A percentile compares a stretch with the other conserved stretches of the same genome.
Conservation (phyloP, 1,140 invertebrate genomes). For the Drosophila sturtevanti region DNA sequence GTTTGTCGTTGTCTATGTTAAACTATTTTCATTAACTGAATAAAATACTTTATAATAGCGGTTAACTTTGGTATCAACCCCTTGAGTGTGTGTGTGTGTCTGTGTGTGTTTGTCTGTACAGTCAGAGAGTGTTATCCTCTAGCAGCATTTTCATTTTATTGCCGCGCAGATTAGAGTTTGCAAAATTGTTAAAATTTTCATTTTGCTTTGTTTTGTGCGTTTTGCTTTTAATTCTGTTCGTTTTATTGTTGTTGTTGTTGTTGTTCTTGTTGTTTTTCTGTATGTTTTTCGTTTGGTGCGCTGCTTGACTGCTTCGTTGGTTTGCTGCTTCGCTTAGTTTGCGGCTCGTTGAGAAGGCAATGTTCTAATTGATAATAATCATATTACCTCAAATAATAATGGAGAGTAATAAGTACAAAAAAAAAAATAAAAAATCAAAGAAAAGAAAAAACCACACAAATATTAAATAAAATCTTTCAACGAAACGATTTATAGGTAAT, state of each 20-base stretch:
- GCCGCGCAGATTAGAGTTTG: conserved; percentile 74
- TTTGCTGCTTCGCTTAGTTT: conserved; percentile 49
- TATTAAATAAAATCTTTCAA: neutral
- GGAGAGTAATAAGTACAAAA: neutral
- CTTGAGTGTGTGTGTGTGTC: neutral
- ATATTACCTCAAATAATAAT: conserved; percentile 9
- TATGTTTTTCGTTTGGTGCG: conserved; percentile 48
- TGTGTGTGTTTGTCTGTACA: conserved; percentile 23
- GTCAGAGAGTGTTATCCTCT: conserved; percentile 64
- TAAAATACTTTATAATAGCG: no score
- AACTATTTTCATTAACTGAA: no score
- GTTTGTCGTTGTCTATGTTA: no score
- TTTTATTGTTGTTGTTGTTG: neutral
- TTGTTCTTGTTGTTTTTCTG: conserved; percentile 29
- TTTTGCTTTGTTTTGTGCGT: conserved; percentile 41
- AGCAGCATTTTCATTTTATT: conserved; percentile 75
- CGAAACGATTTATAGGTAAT: neutral
- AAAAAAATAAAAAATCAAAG: neutral
- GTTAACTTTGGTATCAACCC: neutral
- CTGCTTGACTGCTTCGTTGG: conserved; percentile 28
- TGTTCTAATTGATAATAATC: conserved; percentile 13
- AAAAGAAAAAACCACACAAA: no score
- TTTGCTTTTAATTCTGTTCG: conserved; percentile 29
- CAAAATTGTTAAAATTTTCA: conserved; percentile 77
- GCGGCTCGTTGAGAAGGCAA: conserved; percentile 35